phyloP scores from a whole-genome alignment of 2,888 invertebrate species.

The Lypha dubia region DNA sequence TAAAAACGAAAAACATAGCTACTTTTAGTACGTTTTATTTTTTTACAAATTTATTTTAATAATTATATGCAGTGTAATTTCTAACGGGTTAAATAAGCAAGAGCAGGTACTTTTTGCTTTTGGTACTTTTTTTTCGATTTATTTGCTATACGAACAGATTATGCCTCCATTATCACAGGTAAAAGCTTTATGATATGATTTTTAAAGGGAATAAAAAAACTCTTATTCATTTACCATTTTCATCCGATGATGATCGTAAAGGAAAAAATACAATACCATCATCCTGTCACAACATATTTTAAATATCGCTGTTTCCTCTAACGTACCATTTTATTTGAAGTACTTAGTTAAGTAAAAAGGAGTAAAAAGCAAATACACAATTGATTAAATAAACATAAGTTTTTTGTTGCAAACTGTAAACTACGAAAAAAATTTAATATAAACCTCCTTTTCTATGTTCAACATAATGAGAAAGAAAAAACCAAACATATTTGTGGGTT shows the following conservation, averaged over 20 bases:
- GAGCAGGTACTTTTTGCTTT: no score
- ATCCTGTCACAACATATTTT: slow-evolving; percentile 4
- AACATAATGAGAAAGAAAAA: slow-evolving; percentile 32
- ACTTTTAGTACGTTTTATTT: no score
- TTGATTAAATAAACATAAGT: slow-evolving; percentile 36
- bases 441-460: slow-evolving; percentile 58
- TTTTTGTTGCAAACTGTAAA: slow-evolving; percentile 12
- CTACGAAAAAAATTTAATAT: not conserved
- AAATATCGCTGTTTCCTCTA: slow-evolving; percentile 17
- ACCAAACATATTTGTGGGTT: slow-evolving; percentile 8
- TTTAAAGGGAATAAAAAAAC: no score
- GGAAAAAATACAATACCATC: not conserved
- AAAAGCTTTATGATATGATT: no score
- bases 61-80: no score
- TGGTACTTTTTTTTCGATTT: no score
- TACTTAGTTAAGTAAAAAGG: not conserved
- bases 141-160: no score
- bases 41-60: no score
- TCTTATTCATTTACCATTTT: no score
- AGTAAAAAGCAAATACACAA: not conserved
- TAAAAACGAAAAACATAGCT: no score
- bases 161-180: no score
- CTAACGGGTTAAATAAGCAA: no score
- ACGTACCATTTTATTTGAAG: not conserved
- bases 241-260: not conserved